Evolutionary conservation across 2,888 invertebrate genomes (phyloP), one percentile per base, ranked within the genome.

Genomic region (Anticlea derivata): DNA sequence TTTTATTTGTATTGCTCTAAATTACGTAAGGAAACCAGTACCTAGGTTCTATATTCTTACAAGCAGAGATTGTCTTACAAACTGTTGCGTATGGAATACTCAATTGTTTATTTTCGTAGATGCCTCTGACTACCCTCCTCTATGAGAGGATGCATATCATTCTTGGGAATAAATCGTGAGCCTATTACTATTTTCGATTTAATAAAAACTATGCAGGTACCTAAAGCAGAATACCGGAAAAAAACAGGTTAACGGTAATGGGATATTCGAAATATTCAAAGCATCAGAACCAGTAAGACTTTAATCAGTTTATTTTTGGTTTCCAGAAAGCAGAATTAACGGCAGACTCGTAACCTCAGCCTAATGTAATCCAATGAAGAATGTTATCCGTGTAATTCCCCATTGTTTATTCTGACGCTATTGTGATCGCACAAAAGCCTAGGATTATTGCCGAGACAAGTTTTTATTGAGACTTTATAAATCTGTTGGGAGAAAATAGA

Each of bases 371-470:
- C 51, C 46, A 39, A 34, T 11, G 39, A 26, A 29, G 34, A 37
- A 46, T 41, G 40, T 40, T 46, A 49, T 47, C 43, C 56, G 37
- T 20, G 24, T 41, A 24, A 38, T 45, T 7, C 27, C 6, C 22
- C 26, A 48, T 52, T 55, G 55, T 52, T 50, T 54, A 34, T 35
- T 22, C 31, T 20, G 27, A 47, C 24, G 44, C 37, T 50, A 50
- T 58, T 55, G 58, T 50, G 52, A 53, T 50, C 45, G 13, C 30
- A 27, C 52, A 27, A 45, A 43, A 43, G 47, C 34, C 34, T 24
- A 5, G 50, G 55, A 41, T 50, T 41, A 53, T 24, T 27, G 33
- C 23, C 8, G 45, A 24, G 30, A 46, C 38, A 11, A 47, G 11
- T 38, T 50, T 37, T 45, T 29, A 31, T 29, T 7, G 7, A n/a